Evolutionary conservation across 2,888 invertebrate species (phyloP), one percentile per base, ranked within the genome.

Genomic region (Nymphalis polychloros): DNA sequence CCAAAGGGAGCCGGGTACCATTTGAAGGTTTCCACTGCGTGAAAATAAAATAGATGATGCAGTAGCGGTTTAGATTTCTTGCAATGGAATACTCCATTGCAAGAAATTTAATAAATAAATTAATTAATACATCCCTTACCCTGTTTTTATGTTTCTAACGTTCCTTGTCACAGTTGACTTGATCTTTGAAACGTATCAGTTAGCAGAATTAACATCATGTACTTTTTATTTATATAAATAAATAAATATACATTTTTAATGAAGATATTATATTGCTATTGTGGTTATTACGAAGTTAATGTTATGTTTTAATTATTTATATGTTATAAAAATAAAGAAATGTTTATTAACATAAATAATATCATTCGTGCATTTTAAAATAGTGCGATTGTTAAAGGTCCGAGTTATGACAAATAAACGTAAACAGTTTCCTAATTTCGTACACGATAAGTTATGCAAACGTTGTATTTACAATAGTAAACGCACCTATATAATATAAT

Each of bases 401-500:
- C 8, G 55, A 63, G 55, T 47, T 55, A 55, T 55, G 8, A 31
- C 13, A 41, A 57, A 57, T 13, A 10, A 19, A 19, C n/a, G n/a
- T 19, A 19, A 57, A n/a, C 19, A 16, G 57, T 57, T 57, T 41
- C 10, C 55, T 13, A n/a, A 57, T 57, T 57, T 57, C 57, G n/a
- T 19, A 19, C 41, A 35, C 19, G 16, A 19, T 19, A n/a, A 16
- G 41, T 41, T 19, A 13, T 41, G 0, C 10, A 4, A 41, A 41
- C 41, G 41, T 41, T 41, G 41, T 41, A 13, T 41, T 41, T 41
- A 41, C 41, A 41, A 41, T 10, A 41, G 41, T 41, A 41, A 13
- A 41, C 48, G 63, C 47, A 27, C 16, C 27, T 27, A n/a, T 8
- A 49, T n/a, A n/a, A n/a, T 49, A 49, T 49, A 52, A 60, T 69